A percentile compares a stretch with the other conserved stretches of the same genome.
Evolutionary conservation across 2,797 vertebrate species (phyloP).

Genomic region (Pipistrellus kuhlii): DNA sequence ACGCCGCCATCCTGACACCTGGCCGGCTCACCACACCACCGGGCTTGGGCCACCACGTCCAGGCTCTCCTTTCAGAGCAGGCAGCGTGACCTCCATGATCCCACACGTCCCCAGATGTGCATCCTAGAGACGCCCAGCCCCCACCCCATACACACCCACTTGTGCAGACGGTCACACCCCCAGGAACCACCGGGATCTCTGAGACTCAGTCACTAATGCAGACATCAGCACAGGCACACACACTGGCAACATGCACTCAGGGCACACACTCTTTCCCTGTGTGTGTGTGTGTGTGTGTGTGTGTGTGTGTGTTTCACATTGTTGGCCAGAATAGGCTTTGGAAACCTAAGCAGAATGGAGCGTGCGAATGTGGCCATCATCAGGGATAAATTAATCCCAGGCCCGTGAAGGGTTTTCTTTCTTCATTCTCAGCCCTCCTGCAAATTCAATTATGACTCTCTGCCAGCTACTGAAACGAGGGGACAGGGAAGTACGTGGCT

Average conservation of each 20-base stretch:
- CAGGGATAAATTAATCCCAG: slow-evolving; percentile 81
- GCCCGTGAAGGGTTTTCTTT: slow-evolving; percentile 71
- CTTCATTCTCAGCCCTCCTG: slow-evolving; percentile 79
- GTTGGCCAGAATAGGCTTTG: slow-evolving; percentile 61
- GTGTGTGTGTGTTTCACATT: neutral
- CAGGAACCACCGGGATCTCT: neutral
- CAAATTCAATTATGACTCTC: slow-evolving; percentile 81
- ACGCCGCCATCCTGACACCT: neutral
- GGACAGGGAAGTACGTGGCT: slow-evolving; percentile 71
- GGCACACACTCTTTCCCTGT: neutral
- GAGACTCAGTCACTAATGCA: neutral
- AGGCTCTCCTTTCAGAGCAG: neutral
- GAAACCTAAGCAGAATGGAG: slow-evolving; percentile 69
- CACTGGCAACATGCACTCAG: neutral
- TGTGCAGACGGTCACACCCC: accelerated
- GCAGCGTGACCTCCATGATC: neutral
- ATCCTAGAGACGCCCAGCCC: neutral
- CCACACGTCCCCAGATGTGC: neutral
- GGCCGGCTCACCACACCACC: neutral
- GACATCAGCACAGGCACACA: neutral
- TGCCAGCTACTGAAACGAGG: slow-evolving; percentile 82
- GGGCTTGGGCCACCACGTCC: accelerated
- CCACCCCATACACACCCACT: neutral
- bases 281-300: neutral
- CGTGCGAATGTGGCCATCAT: slow-evolving; percentile 68